These are phyloP conservation scores for Drosophila varians DNA, from an alignment of 1,140 invertebrate species.

Conservation along the genomic window DNA sequence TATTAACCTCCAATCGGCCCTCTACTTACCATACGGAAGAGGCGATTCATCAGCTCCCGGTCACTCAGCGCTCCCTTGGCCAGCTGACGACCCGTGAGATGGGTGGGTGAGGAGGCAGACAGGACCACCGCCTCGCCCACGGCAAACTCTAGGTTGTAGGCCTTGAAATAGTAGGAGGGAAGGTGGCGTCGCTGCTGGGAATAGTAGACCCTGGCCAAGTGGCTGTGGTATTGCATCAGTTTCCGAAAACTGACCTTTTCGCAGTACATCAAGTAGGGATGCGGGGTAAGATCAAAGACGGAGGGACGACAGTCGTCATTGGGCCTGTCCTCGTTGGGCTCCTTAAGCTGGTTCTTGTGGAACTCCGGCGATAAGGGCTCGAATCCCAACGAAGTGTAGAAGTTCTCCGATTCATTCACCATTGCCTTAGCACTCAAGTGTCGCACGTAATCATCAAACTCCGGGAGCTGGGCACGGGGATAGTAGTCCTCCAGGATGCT, in stretches of 20 bases:
- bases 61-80: conserved; percentile 55
- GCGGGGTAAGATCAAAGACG: conserved; percentile 71
- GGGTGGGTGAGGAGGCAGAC: conserved; percentile 86
- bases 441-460: conserved; percentile 67
- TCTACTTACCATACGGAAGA: conserved; percentile 84
- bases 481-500: conserved; percentile 73
- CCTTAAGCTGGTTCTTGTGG: conserved; percentile 65
- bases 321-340: conserved; percentile 67
- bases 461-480: conserved; percentile 58
- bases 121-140: conserved; percentile 88
- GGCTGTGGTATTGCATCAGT: conserved; percentile 87
- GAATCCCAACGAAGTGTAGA: conserved; percentile 73
- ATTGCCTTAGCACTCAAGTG: conserved; percentile 54
- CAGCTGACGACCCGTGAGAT: conserved; percentile 83
- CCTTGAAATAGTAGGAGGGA: conserved; percentile 84
- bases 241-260: conserved; percentile 74
- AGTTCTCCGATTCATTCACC: conserved; percentile 66
- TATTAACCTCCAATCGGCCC: not conserved
- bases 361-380: conserved; percentile 52
- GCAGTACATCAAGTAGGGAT: conserved; percentile 77
- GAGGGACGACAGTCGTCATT: conserved; percentile 70
- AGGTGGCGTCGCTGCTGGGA: conserved; percentile 87
- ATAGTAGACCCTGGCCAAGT: conserved; percentile 91
- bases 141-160: conserved; percentile 89
- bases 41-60: conserved; percentile 75